Base-by-base conservation (phyloP, 1,140 invertebrate species). In the Forficula auricularia region DNA sequence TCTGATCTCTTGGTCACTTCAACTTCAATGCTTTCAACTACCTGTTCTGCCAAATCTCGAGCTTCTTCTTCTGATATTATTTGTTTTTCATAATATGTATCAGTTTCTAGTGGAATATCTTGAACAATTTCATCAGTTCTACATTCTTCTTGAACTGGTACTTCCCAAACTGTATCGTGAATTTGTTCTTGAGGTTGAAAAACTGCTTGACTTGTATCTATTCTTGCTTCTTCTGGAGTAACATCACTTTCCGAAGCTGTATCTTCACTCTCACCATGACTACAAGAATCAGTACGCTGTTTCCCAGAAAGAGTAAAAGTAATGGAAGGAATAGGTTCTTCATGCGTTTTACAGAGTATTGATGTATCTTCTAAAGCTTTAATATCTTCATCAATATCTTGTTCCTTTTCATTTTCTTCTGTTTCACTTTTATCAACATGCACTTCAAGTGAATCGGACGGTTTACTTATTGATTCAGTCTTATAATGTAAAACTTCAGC, bases 121-220 rank as follows among this genome's bases (percentile, higher is more conserved):
- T 54, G 45, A 19, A 57, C 47, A 18, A 44, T 40, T 49, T 59
- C 56, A 42, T 49, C 47, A 8, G 46, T 46, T 19, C 45, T 19
- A 13, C 47, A 40, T 41, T 57, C 53, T 52, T 70, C 65, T 57
- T 72, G 65, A 12, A 74, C 54, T 18, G 73, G 66, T 19, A 73
- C 67, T 63, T 76, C 73, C 68, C 74, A 75, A 38, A 76, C 59
- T 44, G 70, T 70, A 48, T 73, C 68, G 51, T 39, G 48, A 30
- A 18, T 51, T 50, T 49, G 49, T 54, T 48, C 59, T 52, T 31
- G 54, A 50, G 38, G 55, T 52, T 20, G 47, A 20, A 33, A 45
- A 14, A 45, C 49, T 48, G 43, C 34, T 27, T 33, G 34, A 16
- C 34, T 27, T 33, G 3, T 32, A 14, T 20, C 36, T 35, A 34